Base-by-base conservation (phyloP, 2,797 vertebrate genomes). In the Sandelia bainsii region DNA sequence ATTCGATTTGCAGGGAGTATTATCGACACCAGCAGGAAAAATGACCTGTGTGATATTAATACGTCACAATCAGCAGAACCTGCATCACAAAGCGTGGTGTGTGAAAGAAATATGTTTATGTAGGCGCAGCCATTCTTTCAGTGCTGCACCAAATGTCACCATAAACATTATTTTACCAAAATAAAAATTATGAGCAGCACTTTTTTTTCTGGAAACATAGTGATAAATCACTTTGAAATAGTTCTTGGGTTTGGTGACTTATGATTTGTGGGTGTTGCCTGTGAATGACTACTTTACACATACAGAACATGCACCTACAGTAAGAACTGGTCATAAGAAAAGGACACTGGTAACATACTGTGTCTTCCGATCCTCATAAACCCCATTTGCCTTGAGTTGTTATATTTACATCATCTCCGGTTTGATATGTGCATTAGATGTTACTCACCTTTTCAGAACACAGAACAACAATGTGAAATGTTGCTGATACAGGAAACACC, bases 401-500 rank as follows among this genome's bases (percentile, higher is more conserved):
- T 14, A 16, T 19, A 49, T 22, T 17, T 44, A 9, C 10, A 16
- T 37, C 20, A 37, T n/a, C 13, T 20, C 3, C n/a, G n/a, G n/a
- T n/a, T n/a, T n/a, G n/a, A n/a, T n/a, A n/a, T n/a, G n/a, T n/a
- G n/a, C n/a, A n/a, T n/a, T n/a, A n/a, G n/a, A n/a, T n/a, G n/a
- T 22, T 14, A 17, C 23, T 81, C 50, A 57, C 69, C 32, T 40
- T 42, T 62, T 66, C 9, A 42, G 37, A 9, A 1, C 27, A 59
- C 10, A 44, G 44, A 10, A 0, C 25, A 64, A 50, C 20, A 45
- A 32, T 14, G 27, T 64, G 42, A 69, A 68, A 68, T 17, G 49
- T 63, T 27, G 8, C 58, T 22, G 48, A 61, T 53, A 9, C 52
- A 75, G 68, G 62, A 86, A 81, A 79, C 75, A 39, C 76, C 66